phyloP scores from a whole-genome alignment of 2,888 invertebrate species.

The Leptopilina drosophilae region DNA sequence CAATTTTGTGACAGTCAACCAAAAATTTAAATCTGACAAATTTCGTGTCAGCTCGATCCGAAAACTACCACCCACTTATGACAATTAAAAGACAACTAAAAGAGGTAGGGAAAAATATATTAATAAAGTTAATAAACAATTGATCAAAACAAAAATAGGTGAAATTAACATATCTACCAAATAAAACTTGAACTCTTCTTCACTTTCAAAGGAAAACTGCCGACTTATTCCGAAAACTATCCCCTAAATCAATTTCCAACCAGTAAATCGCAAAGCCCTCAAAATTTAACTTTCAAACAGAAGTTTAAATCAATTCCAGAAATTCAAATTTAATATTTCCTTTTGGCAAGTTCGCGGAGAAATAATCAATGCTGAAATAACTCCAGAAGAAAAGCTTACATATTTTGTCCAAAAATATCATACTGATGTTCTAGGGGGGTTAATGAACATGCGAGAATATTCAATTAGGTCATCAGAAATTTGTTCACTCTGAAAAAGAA shows the following conservation, averaged over 20 bases:
- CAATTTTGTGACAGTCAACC: too few species aligned
- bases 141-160: too few species aligned
- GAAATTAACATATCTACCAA: too few species aligned
- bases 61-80: too few species aligned
- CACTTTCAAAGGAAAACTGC: background rate
- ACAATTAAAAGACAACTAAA: too few species aligned
- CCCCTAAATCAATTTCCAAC: background rate
- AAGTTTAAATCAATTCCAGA: conserved; percentile 5
- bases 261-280: background rate
- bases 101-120: too few species aligned
- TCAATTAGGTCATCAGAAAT: conserved; percentile 26
- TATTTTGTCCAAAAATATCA: conserved; percentile 23
- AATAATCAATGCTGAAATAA: conserved; percentile 37
- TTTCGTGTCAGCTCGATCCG: too few species aligned
- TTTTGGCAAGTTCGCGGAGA: conserved; percentile 9
- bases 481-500: background rate
- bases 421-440: conserved; percentile 5
- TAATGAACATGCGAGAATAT: conserved; percentile 35
- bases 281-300: background rate
- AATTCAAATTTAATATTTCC: background rate
- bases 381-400: conserved; percentile 28
- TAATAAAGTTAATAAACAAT: too few species aligned
- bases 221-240: background rate
- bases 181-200: too few species aligned
- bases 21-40: too few species aligned